Percentiles rank a stretch among this genome's conserved stretches.
These are phyloP conservation scores for Trinorchestia longiramus DNA, from an alignment of 1,140 invertebrate species.

Conservation along the genomic window DNA sequence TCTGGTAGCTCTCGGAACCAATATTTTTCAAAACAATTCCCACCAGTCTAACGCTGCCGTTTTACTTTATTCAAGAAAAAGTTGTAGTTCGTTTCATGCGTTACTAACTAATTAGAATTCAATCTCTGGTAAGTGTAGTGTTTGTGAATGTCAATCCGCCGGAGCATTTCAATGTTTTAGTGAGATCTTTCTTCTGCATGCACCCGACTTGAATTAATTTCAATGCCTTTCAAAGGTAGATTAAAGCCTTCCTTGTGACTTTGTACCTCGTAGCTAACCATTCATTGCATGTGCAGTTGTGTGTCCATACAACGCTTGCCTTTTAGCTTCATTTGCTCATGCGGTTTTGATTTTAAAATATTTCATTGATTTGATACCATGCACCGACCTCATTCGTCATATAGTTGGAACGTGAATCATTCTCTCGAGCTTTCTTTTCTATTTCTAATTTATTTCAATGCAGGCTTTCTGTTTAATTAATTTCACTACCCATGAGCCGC, in stretches of 20 bases:
- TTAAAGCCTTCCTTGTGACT: neutral
- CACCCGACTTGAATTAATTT: neutral
- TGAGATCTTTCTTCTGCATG: neutral
- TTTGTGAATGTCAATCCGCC: neutral
- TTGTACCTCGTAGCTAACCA: neutral
- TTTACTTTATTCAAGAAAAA: neutral
- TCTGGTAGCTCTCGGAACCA: neutral
- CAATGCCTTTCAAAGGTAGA: neutral
- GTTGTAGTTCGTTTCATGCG: neutral
- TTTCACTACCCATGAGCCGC: no score
- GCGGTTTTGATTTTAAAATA: no score
- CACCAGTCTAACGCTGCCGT: neutral
- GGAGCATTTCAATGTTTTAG: neutral
- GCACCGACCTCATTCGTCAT: no score
- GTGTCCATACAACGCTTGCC: neutral
- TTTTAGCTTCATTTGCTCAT: no score
- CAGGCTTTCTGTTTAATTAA: no score
- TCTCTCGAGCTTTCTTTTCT: neutral
- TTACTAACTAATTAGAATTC: neutral
- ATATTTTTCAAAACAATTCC: neutral
- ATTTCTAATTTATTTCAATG: no score
- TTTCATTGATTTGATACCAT: neutral
- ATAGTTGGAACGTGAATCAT: no score
- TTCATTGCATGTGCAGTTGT: neutral
- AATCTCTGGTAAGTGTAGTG: neutral